phyloP scores from a whole-genome alignment of 2,888 invertebrate genomes.

The Spisula solida region DNA sequence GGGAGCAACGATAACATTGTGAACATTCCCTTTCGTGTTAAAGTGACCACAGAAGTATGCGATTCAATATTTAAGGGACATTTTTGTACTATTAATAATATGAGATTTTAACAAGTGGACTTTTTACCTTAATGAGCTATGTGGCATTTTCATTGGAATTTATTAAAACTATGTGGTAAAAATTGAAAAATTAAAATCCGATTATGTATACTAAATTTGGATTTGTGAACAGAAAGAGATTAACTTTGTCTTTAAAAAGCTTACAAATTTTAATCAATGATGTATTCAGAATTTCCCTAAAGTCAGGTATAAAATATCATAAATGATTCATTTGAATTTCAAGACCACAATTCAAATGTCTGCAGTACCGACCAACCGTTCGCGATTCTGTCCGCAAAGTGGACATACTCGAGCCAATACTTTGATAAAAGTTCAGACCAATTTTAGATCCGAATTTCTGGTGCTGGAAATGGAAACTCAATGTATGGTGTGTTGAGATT shows the following conservation, averaged over 20 bases:
- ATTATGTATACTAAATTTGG: neutral
- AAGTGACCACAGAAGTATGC: neutral
- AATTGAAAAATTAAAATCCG: neutral
- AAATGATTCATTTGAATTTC: neutral
- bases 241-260: neutral
- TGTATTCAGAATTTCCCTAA: neutral
- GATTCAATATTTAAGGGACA: neutral
- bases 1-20: neutral
- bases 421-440: no score
- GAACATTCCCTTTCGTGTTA: neutral
- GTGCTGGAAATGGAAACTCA: no score
- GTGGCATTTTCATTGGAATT: neutral
- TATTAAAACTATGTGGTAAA: neutral
- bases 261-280: neutral
- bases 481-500: no score
- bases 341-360: neutral
- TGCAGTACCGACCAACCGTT: no score
- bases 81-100: neutral
- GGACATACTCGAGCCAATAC: no score
- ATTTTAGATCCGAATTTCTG: no score
- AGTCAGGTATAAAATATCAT: neutral
- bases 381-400: no score
- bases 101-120: neutral
- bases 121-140: neutral
- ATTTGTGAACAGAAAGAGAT: neutral